phyloP scores from a whole-genome alignment of 2,797 vertebrate genomes.

The Merluccius polli region DNA sequence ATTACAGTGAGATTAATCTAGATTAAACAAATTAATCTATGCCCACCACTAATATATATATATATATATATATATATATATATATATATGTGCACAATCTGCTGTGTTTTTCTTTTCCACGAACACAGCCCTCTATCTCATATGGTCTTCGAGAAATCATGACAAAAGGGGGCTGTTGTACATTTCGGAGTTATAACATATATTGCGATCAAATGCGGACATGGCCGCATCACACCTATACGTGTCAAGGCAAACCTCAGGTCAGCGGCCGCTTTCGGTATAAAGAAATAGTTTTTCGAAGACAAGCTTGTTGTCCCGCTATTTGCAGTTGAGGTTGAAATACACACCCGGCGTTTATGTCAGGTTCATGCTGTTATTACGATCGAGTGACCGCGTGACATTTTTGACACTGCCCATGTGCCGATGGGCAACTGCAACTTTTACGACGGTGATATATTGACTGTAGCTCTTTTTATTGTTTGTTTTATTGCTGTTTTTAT shows the following conservation, averaged over 20 bases:
- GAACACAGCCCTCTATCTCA: no score
- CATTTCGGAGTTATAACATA: neutral
- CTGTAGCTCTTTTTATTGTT: neutral
- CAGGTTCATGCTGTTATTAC: neutral
- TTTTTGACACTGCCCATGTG: neutral
- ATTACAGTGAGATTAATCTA: no score
- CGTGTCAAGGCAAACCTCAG: no score
- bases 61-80: no score
- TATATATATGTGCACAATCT: no score
- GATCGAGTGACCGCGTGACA: neutral
- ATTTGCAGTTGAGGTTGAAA: neutral
- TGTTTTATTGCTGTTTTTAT: constrained; percentile 5
- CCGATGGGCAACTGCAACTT: neutral
- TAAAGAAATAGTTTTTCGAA: neutral
- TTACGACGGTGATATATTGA: neutral
- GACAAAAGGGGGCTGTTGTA: no score
- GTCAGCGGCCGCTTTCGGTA: neutral
- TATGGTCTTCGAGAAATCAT: no score
- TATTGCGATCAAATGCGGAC: neutral
- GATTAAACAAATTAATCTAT: no score
- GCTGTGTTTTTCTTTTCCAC: no score
- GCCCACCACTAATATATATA: no score
- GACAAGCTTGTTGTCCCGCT: neutral
- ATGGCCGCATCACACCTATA: neutral
- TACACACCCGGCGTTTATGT: neutral